Evolutionary conservation across 2,113 vertebrate genomes (phyloP).

Genomic region (Corvus cornix): DNA sequence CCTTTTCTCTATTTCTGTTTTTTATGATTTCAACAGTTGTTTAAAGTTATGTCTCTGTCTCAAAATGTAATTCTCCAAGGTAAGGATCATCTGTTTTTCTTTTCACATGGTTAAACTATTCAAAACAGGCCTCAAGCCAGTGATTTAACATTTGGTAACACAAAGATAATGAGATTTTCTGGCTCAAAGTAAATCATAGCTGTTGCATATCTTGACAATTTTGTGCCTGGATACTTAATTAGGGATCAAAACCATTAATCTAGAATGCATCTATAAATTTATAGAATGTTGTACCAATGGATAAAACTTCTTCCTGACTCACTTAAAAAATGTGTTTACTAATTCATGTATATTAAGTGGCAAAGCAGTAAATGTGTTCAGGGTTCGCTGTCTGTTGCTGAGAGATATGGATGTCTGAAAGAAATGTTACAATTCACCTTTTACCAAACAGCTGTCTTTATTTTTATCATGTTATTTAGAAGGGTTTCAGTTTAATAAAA

Average conservation of each 20-base stretch:
- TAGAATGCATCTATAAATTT: neutral
- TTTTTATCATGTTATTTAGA: neutral
- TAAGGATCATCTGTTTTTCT: neutral
- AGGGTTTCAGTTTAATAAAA: neutral
- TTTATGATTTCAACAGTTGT: neutral
- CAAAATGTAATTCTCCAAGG: neutral
- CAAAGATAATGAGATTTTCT: neutral
- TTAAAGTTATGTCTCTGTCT: neutral
- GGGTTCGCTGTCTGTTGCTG: neutral
- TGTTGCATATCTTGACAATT: neutral
- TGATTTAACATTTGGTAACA: neutral
- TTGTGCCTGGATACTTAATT: neutral
- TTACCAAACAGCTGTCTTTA: neutral
- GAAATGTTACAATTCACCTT: neutral
- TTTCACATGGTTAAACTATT: neutral
- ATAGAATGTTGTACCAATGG: neutral
- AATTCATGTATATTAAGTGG: neutral
- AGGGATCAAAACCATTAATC: neutral
- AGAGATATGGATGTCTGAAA: neutral
- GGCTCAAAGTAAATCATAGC: neutral
- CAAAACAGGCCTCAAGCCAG: neutral
- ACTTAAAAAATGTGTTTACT: neutral
- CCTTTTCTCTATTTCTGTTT: neutral
- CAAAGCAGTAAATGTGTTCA: neutral
- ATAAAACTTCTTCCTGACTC: neutral